These are phyloP conservation scores for Melanostigma gelatinosum DNA, from an alignment of 2,113 vertebrate species.

Conservation along the genomic window DNA sequence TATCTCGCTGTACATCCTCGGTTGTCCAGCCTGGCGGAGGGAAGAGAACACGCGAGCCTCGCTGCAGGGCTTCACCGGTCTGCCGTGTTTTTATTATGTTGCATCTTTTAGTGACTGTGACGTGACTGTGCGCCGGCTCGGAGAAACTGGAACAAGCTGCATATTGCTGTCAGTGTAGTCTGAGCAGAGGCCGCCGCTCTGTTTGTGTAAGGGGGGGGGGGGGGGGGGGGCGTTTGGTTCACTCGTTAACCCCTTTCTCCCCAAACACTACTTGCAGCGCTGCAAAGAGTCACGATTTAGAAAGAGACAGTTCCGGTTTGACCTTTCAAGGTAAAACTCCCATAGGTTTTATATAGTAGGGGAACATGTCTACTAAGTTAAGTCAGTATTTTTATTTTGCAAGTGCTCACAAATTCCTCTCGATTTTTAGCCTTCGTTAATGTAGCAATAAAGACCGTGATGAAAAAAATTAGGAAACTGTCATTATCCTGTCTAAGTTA, in stretches of 20 bases:
- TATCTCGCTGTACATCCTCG: conserved; percentile 57
- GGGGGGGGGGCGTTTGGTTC: background rate
- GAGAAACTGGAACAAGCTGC: background rate
- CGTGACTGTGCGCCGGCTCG: background rate
- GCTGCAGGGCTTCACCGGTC: background rate
- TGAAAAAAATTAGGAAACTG: too few species aligned
- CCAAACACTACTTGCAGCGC: background rate
- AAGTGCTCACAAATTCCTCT: background rate
- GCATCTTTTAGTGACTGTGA: background rate
- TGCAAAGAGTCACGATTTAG: too few species aligned
- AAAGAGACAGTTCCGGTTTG: background rate
- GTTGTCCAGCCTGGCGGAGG: conserved; percentile 32
- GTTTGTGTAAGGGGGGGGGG: conserved; percentile 4
- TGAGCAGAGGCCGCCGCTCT: conserved; percentile 32
- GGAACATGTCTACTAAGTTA: background rate
- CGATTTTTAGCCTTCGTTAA: background rate
- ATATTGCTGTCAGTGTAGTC: background rate
- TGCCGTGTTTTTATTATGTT: background rate
- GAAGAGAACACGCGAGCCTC: background rate
- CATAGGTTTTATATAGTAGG: background rate
- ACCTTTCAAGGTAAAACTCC: conserved; percentile 1
- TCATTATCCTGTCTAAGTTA: too few species aligned
- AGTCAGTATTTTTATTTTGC: background rate
- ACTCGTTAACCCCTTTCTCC: conserved; percentile 62
- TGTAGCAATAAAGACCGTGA: background rate